A percentile compares a stretch with the other conserved stretches of the same genome.
Conservation (phyloP, 2,113 vertebrate genomes). For the mouse (Mus musculus) region DNA sequence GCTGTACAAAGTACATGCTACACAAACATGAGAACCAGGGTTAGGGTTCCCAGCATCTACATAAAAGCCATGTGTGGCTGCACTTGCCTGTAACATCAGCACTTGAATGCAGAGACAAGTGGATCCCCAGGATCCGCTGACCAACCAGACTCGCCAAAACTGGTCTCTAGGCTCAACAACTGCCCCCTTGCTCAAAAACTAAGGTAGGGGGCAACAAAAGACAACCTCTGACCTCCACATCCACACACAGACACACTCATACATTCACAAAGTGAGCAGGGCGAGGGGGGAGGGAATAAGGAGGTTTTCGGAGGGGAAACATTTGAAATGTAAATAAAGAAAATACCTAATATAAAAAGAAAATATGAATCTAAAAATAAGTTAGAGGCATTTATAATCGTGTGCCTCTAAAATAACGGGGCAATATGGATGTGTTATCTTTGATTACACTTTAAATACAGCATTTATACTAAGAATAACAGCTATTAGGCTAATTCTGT, state of each 20-base stretch:
- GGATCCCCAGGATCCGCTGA: not conserved
- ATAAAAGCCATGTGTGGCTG: no score
- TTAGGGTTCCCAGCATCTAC: not conserved
- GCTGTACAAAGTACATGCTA: no score
- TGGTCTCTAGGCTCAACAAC: not conserved
- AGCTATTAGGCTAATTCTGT: slow-evolving; percentile 76
- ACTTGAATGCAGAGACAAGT: not conserved
- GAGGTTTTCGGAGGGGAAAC: no score
- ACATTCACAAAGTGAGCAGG: not conserved
- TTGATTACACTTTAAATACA: slow-evolving; percentile 44
- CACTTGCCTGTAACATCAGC: not conserved
- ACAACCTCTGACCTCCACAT: not conserved
- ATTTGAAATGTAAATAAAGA: no score
- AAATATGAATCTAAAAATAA: slow-evolving; percentile 41
- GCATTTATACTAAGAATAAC: slow-evolving; percentile 60
- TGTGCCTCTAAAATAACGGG: slow-evolving; percentile 25
- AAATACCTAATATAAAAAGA: not conserved
- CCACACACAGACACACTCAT: fast-evolving
- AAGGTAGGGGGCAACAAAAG: not conserved
- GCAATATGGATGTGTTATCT: slow-evolving; percentile 12
- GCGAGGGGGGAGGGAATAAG: no score
- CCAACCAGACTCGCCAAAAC: not conserved
- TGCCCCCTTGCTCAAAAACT: not conserved
- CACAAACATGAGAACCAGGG: not conserved
- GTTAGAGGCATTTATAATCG: slow-evolving; percentile 4